These are phyloP conservation scores for Cladorhizidae sp. DNA, from an alignment of 37 sponge, comb jelly and placozoan species.

Conservation along the genomic window DNA sequence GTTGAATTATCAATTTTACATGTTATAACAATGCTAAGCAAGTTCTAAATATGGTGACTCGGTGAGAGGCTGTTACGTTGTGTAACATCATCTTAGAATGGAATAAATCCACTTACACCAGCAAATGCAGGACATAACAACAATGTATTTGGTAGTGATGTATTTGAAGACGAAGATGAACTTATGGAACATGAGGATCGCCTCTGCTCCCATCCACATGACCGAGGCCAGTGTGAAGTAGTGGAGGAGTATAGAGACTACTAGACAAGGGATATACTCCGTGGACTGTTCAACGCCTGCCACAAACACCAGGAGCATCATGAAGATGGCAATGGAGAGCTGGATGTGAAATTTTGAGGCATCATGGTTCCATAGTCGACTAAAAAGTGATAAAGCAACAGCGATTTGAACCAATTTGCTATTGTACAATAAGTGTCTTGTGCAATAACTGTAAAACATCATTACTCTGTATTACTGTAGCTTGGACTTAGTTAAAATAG, in stretches of 20 bases:
- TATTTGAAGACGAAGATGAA: slow-evolving; percentile 47
- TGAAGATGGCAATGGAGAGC: slow-evolving; percentile 30
- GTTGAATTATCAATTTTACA: no score
- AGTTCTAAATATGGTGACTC: no score
- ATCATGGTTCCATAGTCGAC: slow-evolving; percentile 33
- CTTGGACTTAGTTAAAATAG: no score
- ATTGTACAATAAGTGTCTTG: no score
- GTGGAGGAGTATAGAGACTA: slow-evolving; percentile 45
- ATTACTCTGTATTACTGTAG: no score
- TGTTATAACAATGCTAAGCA: no score
- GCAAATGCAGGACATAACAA: slow-evolving; percentile 25
- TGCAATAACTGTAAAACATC: no score
- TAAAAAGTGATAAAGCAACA: no score
- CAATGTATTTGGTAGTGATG: slow-evolving; percentile 32
- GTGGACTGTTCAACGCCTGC: slow-evolving; percentile 42
- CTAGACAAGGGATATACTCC: slow-evolving; percentile 33
- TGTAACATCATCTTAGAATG: no score
- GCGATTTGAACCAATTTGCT: no score
- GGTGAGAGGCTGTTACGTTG: no score
- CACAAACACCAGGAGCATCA: slow-evolving; percentile 52
- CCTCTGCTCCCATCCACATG: slow-evolving; percentile 72
- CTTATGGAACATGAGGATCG: slow-evolving; percentile 50
- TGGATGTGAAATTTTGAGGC: slow-evolving; percentile 48
- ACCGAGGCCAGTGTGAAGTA: slow-evolving; percentile 55
- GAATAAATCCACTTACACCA: slow-evolving; percentile 72